Evolutionary conservation across 1,140 invertebrate species (phyloP).

Genomic region (Pseudomyrmex sp.): DNA sequence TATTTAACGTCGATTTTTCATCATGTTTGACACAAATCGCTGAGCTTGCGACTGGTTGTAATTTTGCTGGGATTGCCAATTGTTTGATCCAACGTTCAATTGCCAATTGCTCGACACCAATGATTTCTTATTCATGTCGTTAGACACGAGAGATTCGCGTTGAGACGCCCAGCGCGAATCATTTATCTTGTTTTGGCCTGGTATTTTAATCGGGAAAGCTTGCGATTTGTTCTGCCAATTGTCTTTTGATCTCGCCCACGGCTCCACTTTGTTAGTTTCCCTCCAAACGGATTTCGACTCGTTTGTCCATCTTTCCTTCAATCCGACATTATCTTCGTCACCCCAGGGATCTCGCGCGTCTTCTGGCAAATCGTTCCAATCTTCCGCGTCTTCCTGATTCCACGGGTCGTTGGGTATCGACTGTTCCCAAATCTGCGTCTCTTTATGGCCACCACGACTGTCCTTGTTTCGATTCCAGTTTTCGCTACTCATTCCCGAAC

Average conservation of each 20-base stretch:
- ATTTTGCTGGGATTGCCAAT: constrained; percentile 65
- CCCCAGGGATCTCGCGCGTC: constrained; percentile 84
- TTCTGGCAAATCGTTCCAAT: constrained; percentile 82
- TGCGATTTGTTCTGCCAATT: constrained; percentile 69
- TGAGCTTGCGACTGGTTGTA: constrained; percentile 64
- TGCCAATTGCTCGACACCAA: constrained; percentile 60
- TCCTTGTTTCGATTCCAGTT: constrained; percentile 77
- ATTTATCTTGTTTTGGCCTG: constrained; percentile 63
- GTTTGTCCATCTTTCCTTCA: constrained; percentile 69
- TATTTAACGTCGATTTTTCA: constrained; percentile 67
- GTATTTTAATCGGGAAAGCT: constrained; percentile 49
- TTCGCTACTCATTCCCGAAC: constrained; percentile 53
- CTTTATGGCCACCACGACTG: constrained; percentile 59
- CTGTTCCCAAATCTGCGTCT: constrained; percentile 72
- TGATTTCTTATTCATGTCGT: constrained; percentile 61
- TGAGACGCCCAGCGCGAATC: constrained; percentile 67
- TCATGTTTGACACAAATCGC: constrained; percentile 57
- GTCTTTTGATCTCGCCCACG: constrained; percentile 67
- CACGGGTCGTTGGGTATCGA: constrained; percentile 56
- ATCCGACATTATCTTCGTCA: constrained; percentile 73
- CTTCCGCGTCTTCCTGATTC: constrained; percentile 76
- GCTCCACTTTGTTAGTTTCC: constrained; percentile 48
- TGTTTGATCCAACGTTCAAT: constrained; percentile 29
- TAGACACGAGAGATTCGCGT: not conserved
- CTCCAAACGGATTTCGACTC: constrained; percentile 55